Base-by-base conservation (phyloP, 2,797 vertebrate species). In the Fundulus diaphanus region DNA sequence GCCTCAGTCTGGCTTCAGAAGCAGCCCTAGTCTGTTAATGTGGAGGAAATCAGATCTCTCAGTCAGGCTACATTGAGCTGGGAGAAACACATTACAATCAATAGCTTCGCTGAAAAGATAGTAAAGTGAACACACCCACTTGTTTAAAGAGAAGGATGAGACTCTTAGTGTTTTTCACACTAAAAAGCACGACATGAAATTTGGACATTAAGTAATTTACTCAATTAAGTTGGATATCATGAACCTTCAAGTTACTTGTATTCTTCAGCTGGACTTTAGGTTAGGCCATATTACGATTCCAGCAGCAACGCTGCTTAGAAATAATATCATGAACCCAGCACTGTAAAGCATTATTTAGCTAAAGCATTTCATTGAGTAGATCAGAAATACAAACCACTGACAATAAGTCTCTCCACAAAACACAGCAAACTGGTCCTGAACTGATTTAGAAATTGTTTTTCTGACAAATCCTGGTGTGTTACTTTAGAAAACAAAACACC, bases 11-110 rank as follows among this genome's bases (percentile, higher is more conserved):
- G 73, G 84, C 85, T 82, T 73, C 74, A 83, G 84, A 87, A 90
- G 75, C 86, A 86, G 73, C 75, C 73, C 69, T 40, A 35, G 80
- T 87, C 85, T 80, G 91, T 83, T 93, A 93, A 92, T 92, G 93
- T 90, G 80, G 67, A 73, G 87, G 93, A 82, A 95, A 95, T 92
- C 89, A 91, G 92, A 96, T 93, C 90, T 84, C 77, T 84, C 80
- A 84, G 85, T 84, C 73, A 67, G 88, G 51, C 78, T 72, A 46
- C 85, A 89, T 82, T 7, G 85, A 88, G 86, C 85, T 78, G 82
- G 83, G 79, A 82, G 80, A 90, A 87, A 90, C 85, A 82, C 86
- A 90, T 69, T 80, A 63, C 88, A 92, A 93, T 94, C 93, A 92
- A 89, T 94, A 85, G 79, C 90, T 91, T 92, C 87, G 85, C 87